A percentile compares a stretch with the other conserved stretches of the same genome.
These are phyloP conservation scores for Ennomos erosarius DNA, from an alignment of 2,888 invertebrate species.

Conservation along the genomic window DNA sequence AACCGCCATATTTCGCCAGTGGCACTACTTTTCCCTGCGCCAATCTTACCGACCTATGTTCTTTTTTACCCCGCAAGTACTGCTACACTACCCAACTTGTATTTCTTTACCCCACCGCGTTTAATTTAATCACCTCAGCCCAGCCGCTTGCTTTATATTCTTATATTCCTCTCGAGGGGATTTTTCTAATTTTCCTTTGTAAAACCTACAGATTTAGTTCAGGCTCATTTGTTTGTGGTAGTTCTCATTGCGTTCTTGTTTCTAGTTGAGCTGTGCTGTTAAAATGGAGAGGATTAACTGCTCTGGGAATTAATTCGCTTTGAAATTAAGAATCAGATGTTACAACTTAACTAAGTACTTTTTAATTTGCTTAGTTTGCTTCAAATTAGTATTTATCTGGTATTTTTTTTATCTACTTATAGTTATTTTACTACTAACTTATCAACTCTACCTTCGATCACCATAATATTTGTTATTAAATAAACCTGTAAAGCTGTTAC, in stretches of 20 bases:
- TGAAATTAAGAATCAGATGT: slow-evolving; percentile 8
- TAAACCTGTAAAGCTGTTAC: too few relatives aligned
- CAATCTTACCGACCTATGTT: slow-evolving; percentile 14
- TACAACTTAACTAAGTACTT: neutral
- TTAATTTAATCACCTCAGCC: slow-evolving; percentile 45
- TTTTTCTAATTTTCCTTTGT: slow-evolving; percentile 57
- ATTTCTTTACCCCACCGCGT: slow-evolving; percentile 39
- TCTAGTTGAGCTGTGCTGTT: slow-evolving; percentile 18
- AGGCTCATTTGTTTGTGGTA: slow-evolving; percentile 49
- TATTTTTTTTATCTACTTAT: too few relatives aligned
- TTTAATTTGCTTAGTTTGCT: too few relatives aligned
- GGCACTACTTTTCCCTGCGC: slow-evolving; percentile 29
- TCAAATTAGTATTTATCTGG: too few relatives aligned
- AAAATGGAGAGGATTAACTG: slow-evolving; percentile 15
- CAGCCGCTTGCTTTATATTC: slow-evolving; percentile 33
- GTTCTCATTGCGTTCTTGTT: slow-evolving; percentile 38
- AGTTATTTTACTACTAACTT: too few relatives aligned
- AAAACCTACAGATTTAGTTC: slow-evolving; percentile 45
- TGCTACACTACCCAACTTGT: slow-evolving; percentile 19
- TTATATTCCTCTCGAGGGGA: slow-evolving; percentile 43
- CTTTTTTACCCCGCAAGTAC: neutral
- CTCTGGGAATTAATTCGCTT: slow-evolving; percentile 16
- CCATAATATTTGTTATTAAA: too few relatives aligned
- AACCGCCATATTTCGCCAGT: slow-evolving; percentile 19
- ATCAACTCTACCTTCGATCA: too few relatives aligned